Percentiles rank a stretch among this genome's conserved stretches.
phyloP scores from a whole-genome alignment of 2,888 invertebrate genomes.

The Phyllotreta cruciferae region DNA sequence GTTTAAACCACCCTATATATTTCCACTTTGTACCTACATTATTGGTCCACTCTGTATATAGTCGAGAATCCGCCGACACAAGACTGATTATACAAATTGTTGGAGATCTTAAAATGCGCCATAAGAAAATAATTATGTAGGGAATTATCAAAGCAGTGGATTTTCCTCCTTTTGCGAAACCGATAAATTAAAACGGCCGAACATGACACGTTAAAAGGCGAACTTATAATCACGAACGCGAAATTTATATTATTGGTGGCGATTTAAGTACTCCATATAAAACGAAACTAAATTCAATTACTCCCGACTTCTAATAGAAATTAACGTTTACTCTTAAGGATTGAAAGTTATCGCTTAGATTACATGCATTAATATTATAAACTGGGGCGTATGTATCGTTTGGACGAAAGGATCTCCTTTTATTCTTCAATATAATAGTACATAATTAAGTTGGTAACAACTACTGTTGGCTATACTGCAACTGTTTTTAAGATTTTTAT shows the following conservation, averaged over 20 bases:
- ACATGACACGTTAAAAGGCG: slow-evolving; percentile 56
- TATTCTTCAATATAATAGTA: not conserved
- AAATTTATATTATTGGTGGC: slow-evolving; percentile 51
- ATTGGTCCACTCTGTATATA: no score
- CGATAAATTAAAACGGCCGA: slow-evolving; percentile 51
- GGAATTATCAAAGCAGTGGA: no score
- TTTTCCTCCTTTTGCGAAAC: no score
- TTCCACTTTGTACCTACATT: no score
- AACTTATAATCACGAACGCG: slow-evolving; percentile 51
- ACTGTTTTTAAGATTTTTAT: no score
- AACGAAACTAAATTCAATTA: slow-evolving; percentile 54
- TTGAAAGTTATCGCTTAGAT: slow-evolving; percentile 53
- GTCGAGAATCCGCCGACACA: no score
- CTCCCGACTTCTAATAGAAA: slow-evolving; percentile 52
- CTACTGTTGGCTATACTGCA: no score
- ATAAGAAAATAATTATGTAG: no score
- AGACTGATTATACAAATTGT: no score
- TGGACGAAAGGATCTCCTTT: not conserved
- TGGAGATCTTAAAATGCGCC: no score
- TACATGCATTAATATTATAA: slow-evolving; percentile 47
- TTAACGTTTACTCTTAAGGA: slow-evolving; percentile 49
- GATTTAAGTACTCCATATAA: slow-evolving; percentile 51
- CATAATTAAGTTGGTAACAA: not conserved
- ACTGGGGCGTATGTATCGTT: not conserved
- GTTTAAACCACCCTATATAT: no score